Percentiles rank a stretch among this genome's conserved stretches.
phyloP scores from a whole-genome alignment of 2,797 vertebrate genomes.

The Chrysocyon brachyurus region DNA sequence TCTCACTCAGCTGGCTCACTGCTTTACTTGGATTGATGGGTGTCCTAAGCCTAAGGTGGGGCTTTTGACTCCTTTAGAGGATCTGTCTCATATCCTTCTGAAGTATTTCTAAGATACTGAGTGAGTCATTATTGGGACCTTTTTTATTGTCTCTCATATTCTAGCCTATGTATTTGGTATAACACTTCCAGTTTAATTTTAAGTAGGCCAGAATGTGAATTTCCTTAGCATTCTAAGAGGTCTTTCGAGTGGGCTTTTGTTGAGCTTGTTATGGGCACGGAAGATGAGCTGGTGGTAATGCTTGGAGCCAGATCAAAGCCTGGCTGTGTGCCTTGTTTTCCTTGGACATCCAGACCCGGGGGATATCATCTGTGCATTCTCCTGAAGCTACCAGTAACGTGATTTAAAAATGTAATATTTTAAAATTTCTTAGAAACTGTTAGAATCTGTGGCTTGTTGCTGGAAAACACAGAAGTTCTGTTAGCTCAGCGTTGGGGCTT shows the following conservation, averaged over 20 bases:
- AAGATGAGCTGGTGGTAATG: neutral
- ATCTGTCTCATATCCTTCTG: neutral
- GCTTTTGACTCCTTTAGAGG: neutral
- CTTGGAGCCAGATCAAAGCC: constrained; percentile 5
- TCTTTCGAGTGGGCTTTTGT: neutral
- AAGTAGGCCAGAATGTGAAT: constrained; percentile 7
- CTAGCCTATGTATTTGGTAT: neutral
- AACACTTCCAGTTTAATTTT: constrained; percentile 26
- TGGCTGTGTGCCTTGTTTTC: neutral
- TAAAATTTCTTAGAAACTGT: constrained; percentile 29
- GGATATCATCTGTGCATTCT: neutral
- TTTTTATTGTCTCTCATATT: neutral
- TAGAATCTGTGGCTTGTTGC: constrained; percentile 27
- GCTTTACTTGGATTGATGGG: neutral
- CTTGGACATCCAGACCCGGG: neutral
- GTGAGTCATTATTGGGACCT: neutral
- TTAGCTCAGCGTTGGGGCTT: constrained; percentile 14
- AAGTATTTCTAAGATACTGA: neutral
- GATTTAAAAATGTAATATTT: constrained; percentile 55
- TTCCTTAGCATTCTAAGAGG: neutral
- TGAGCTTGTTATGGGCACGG: neutral
- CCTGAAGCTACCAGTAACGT: neutral
- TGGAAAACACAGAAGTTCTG: constrained; percentile 2
- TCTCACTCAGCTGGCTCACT: neutral
- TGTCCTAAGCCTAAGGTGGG: neutral